Evolutionary conservation across 2,888 invertebrate species (phyloP).

Genomic region (Blastobasis adustella): DNA sequence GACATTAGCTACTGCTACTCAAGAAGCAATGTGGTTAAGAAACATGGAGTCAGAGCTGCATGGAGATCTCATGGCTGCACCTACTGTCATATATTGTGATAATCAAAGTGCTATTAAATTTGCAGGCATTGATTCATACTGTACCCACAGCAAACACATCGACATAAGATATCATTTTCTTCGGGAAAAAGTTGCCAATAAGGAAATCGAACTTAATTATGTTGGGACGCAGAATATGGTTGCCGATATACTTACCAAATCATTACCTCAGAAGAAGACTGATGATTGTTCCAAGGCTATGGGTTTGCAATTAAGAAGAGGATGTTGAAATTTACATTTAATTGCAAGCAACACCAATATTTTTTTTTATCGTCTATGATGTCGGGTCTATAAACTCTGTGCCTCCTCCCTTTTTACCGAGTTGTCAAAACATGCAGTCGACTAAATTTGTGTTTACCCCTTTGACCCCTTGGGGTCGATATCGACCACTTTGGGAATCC

Average conservation of each 20-base stretch:
- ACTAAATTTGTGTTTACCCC: too few relatives aligned
- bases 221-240: constrained; percentile 9
- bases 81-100: constrained; percentile 13
- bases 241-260: constrained; percentile 14
- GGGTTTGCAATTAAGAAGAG: background rate
- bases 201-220: constrained; percentile 7
- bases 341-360: too few relatives aligned
- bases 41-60: constrained; percentile 12
- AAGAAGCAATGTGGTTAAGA: constrained; percentile 17
- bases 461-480: too few relatives aligned
- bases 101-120: constrained; percentile 18
- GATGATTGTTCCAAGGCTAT: constrained; percentile 6
- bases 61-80: background rate
- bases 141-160: constrained; percentile 15
- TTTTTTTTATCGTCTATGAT: too few relatives aligned
- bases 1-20: constrained; percentile 13
- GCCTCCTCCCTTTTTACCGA: too few relatives aligned
- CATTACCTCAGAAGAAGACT: constrained; percentile 8
- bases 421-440: too few relatives aligned
- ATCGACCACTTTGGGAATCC: too few relatives aligned
- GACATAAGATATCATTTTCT: constrained; percentile 15
- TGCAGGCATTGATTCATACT: constrained; percentile 10
- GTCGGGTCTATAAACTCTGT: too few relatives aligned
- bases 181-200: constrained; percentile 9
- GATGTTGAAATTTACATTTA: constrained; percentile 5